These are phyloP conservation scores for Halocaridina rubra DNA, from an alignment of 2,888 invertebrate genomes.

Conservation along the genomic window DNA sequence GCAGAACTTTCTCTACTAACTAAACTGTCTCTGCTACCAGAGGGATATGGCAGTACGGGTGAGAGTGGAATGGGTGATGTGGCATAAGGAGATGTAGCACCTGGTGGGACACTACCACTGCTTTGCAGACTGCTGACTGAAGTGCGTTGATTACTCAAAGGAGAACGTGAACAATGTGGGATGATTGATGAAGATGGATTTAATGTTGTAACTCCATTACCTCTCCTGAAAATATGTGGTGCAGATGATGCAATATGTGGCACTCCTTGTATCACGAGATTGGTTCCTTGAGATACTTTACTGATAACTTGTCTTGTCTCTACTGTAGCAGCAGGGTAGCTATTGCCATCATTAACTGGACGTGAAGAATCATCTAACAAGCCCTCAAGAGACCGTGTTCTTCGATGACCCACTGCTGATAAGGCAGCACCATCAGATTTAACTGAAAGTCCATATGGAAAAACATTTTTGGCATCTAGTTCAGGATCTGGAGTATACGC, in stretches of 20 bases:
- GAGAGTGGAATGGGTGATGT: constrained; percentile 46
- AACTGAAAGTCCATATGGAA: constrained; percentile 58
- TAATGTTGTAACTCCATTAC: background rate
- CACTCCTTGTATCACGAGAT: background rate
- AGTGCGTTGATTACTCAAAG: constrained; percentile 38
- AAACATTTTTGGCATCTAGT: constrained; percentile 59
- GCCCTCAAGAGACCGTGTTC: constrained; percentile 63
- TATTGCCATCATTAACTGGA: constrained; percentile 15
- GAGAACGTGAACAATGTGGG: constrained; percentile 22
- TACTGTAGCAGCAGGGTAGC: background rate
- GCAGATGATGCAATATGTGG: background rate
- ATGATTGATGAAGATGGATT: constrained; percentile 16
- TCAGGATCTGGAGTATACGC: constrained; percentile 60
- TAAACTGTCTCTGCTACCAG: constrained; percentile 40
- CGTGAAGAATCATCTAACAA: constrained; percentile 60
- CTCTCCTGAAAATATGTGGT: background rate
- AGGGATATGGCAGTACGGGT: constrained; percentile 36
- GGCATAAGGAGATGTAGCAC: constrained; percentile 46
- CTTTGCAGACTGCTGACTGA: constrained; percentile 52
- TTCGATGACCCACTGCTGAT: constrained; percentile 50
- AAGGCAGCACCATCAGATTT: constrained; percentile 37
- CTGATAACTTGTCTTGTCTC: background rate
- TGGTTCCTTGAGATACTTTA: constrained; percentile 14
- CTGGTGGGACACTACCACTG: constrained; percentile 41
- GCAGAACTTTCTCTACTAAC: constrained; percentile 44